Conservation (phyloP, 2,797 vertebrate species). For the Nyctalus aviator region DNA sequence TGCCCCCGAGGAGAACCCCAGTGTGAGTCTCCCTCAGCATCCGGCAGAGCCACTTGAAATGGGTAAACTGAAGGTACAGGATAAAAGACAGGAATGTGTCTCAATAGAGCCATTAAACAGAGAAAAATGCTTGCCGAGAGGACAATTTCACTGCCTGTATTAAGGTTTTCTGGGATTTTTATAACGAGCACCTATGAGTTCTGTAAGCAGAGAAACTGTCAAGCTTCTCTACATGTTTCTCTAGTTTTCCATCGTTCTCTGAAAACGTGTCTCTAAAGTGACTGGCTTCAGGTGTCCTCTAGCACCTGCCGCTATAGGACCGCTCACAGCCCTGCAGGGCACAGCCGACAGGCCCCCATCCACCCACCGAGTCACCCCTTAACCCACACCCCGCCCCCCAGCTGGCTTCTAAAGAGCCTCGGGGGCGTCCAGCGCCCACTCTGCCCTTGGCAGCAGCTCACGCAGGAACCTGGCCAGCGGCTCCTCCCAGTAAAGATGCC, state of each 20-base stretch:
- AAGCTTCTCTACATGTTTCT: not conserved
- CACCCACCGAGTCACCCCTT: too few relatives aligned
- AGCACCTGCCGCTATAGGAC: not conserved
- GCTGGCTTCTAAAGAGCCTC: not conserved
- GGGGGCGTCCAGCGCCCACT: fast-evolving
- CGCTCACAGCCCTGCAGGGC: not conserved
- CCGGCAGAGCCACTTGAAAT: not conserved
- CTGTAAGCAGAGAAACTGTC: not conserved
- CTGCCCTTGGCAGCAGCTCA: not conserved
- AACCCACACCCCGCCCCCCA: not conserved
- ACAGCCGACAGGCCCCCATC: not conserved
- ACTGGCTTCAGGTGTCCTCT: not conserved
- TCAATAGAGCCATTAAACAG: not conserved
- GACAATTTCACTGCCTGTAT: not conserved
- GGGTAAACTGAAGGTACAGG: not conserved
- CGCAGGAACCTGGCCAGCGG: not conserved
- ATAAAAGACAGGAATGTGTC: not conserved
- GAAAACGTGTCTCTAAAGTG: not conserved
- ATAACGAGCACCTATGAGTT: not conserved
- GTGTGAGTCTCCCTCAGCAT: not conserved
- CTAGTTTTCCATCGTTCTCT: not conserved
- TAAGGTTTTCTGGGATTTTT: not conserved
- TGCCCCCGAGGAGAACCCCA: fast-evolving
- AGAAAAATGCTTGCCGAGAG: not conserved
- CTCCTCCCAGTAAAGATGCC: not conserved